Percentiles rank a stretch among this genome's conserved stretches.
Evolutionary conservation across 1,140 invertebrate genomes (phyloP).

Genomic region (Zaprionus capensis): DNA sequence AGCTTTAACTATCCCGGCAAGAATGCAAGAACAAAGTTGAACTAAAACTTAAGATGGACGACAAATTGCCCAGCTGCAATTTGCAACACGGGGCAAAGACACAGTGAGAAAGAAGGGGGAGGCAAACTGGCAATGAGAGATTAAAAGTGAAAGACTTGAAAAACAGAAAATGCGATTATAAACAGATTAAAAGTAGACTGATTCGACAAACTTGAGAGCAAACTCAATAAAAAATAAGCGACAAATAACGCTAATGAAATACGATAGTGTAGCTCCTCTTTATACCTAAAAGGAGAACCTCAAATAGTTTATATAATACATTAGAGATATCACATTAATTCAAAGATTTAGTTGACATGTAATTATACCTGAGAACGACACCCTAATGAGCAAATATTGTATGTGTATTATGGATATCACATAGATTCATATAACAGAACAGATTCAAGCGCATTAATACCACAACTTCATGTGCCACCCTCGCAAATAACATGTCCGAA

Average conservation of each 20-base stretch:
- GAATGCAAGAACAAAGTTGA: background rate
- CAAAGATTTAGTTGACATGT: too few species aligned
- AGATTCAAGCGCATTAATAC: too few species aligned
- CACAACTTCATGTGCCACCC: background rate
- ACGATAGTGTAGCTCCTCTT: too few species aligned
- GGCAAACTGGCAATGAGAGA: background rate
- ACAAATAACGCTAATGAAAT: too few species aligned
- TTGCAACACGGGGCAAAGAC: background rate
- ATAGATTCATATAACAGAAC: too few species aligned
- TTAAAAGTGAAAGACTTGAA: background rate
- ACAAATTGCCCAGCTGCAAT: conserved; percentile 3
- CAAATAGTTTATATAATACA: too few species aligned
- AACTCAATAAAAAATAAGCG: background rate
- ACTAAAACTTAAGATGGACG: background rate
- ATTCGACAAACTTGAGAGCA: background rate
- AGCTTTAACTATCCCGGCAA: background rate
- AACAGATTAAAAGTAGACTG: background rate
- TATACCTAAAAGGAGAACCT: too few species aligned
- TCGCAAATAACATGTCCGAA: background rate
- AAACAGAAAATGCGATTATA: background rate
- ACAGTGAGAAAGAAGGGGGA: background rate
- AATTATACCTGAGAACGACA: too few species aligned
- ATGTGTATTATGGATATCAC: too few species aligned
- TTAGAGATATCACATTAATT: too few species aligned
- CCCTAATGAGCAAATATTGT: too few species aligned